Evolutionary conservation across 2,113 vertebrate species (phyloP).

Genomic region (Barbus barbus): DNA sequence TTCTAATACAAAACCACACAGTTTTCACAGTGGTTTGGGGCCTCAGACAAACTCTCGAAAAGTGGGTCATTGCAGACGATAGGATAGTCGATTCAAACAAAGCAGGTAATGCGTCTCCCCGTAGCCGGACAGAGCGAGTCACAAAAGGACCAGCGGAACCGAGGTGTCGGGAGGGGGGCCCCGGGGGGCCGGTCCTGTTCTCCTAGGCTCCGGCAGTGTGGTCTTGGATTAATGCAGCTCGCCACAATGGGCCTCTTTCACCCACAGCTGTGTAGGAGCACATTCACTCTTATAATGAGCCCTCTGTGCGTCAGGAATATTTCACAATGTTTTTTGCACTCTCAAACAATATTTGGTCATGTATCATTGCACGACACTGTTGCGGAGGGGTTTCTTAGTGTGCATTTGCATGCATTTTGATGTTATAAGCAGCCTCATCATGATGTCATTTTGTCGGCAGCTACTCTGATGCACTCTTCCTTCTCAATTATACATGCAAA

Average conservation of each 20-base stretch:
- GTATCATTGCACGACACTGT: constrained; percentile 13
- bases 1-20: not conserved
- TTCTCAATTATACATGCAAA: constrained; percentile 47
- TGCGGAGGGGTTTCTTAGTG: constrained; percentile 17
- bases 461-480: constrained; percentile 19
- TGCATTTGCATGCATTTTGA: constrained; percentile 30
- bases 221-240: constrained; percentile 44
- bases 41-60: not conserved
- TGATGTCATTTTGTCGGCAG: constrained; percentile 6
- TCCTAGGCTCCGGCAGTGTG: constrained; percentile 40
- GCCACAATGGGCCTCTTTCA: constrained; percentile 54
- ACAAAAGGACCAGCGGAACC: constrained; percentile 35
- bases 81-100: constrained; percentile 31
- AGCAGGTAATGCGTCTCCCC: constrained; percentile 37
- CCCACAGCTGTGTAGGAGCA: constrained; percentile 29
- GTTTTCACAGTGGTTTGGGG: not conserved
- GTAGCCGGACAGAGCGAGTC: constrained; percentile 9
- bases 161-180: constrained; percentile 12
- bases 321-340: constrained; percentile 49
- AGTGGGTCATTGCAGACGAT: constrained; percentile 23
- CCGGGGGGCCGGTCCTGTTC: constrained; percentile 30
- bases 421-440: constrained; percentile 11
- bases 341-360: constrained; percentile 50
- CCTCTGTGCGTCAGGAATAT: constrained; percentile 42
- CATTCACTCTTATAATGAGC: constrained; percentile 47